Conservation (phyloP, 2,888 invertebrate genomes). For the Tiliacea citrago region DNA sequence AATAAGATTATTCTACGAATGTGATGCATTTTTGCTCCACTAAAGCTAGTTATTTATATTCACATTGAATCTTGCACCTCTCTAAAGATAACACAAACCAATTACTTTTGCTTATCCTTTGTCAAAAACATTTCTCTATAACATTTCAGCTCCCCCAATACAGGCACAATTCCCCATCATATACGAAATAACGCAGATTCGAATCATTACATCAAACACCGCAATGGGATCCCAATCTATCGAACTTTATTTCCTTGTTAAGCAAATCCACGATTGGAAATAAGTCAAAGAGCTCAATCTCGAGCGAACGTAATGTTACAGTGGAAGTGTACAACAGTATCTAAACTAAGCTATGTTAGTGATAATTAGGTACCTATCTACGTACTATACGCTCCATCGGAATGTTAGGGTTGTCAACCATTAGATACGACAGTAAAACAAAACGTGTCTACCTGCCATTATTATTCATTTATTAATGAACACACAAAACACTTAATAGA, state of each 20-base stretch:
- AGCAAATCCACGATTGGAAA: conserved; percentile 50
- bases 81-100: neutral
- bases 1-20: neutral
- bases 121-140: neutral
- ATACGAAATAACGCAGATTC: conserved; percentile 26
- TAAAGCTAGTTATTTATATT: neutral
- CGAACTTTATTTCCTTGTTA: conserved; percentile 50
- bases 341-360: neutral
- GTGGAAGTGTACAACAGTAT: conserved; percentile 9
- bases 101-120: neutral
- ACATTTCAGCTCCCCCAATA: neutral
- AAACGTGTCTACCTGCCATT: neutral
- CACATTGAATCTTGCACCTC: too few species aligned
- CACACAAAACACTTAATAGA: neutral
- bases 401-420: too few species aligned
- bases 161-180: neutral
- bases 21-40: accelerated
- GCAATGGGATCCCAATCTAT: conserved; percentile 31
- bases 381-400: neutral
- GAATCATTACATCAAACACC: conserved; percentile 35
- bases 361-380: neutral
- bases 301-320: conserved; percentile 22
- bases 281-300: conserved; percentile 54
- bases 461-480: neutral
- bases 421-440: neutral